These are phyloP conservation scores for Meghimatium bilineatum DNA, from an alignment of 2,888 invertebrate genomes.

Conservation along the genomic window DNA sequence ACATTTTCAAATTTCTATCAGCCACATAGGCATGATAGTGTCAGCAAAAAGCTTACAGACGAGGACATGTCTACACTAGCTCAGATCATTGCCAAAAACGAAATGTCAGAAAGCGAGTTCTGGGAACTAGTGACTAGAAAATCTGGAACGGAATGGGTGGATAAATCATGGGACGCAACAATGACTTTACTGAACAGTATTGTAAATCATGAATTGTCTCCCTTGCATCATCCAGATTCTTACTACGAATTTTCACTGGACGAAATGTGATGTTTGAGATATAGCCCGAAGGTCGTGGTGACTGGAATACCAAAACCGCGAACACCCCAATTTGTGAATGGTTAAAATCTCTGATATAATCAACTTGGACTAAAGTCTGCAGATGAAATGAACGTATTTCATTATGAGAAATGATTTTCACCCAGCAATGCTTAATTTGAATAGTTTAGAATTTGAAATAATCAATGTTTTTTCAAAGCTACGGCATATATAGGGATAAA, in stretches of 20 bases:
- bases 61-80: constrained; percentile 43
- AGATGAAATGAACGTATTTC: too few relatives aligned
- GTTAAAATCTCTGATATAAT: too few relatives aligned
- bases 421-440: too few relatives aligned
- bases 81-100: constrained; percentile 61
- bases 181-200: background rate
- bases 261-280: constrained; percentile 16
- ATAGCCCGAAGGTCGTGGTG: too few relatives aligned
- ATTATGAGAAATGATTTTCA: too few relatives aligned
- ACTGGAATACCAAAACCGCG: too few relatives aligned
- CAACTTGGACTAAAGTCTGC: too few relatives aligned
- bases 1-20: too few relatives aligned
- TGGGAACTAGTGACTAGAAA: constrained; percentile 39
- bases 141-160: background rate
- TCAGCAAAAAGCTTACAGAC: background rate
- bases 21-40: background rate
- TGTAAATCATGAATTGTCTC: constrained; percentile 37
- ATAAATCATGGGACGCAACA: constrained; percentile 30
- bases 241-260: constrained; percentile 15
- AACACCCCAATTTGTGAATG: too few relatives aligned
- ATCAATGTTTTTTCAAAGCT: too few relatives aligned
- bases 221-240: constrained; percentile 16
- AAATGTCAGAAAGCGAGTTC: constrained; percentile 64
- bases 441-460: too few relatives aligned
- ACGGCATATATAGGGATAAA: too few relatives aligned